Evolutionary conservation across 2,113 vertebrate species (phyloP).

Genomic region (Nansenia antarctica): DNA sequence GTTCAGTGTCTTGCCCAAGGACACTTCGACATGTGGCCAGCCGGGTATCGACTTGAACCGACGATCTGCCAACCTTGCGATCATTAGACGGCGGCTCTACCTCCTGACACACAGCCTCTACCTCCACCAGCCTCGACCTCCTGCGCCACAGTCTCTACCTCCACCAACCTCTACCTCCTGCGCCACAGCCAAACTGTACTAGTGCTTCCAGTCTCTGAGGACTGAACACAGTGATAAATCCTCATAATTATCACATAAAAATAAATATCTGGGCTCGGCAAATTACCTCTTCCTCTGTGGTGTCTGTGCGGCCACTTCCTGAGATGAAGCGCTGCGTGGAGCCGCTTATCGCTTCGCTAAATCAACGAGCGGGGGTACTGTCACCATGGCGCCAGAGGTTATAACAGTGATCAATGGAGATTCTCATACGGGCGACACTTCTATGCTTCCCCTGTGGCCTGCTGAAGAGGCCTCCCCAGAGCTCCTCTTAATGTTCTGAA

Average conservation of each 20-base stretch:
- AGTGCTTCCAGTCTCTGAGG: background rate
- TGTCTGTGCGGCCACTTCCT: background rate
- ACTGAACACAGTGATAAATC: conserved; percentile 11
- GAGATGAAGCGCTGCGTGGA: background rate
- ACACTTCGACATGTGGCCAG: too few species aligned
- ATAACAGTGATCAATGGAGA: conserved; percentile 11
- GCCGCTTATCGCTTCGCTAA: background rate
- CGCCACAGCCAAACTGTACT: background rate
- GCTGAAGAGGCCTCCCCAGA: background rate
- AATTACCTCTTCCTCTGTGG: background rate
- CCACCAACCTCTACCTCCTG: too few species aligned
- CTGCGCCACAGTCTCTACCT: too few species aligned
- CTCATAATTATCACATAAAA: conserved; percentile 21
- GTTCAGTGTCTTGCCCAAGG: too few species aligned
- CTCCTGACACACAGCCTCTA: too few species aligned
- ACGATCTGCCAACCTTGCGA: too few species aligned
- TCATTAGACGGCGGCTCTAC: too few species aligned
- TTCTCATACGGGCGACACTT: conserved; percentile 4
- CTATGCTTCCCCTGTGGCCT: conserved; percentile 1
- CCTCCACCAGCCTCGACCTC: too few species aligned
- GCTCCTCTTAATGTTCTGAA: conserved; percentile 13
- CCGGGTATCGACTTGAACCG: too few species aligned
- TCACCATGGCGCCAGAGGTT: background rate
- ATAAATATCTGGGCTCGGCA: background rate
- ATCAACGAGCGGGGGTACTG: background rate